Percentiles rank a stretch among this genome's conserved stretches.
phyloP scores from a whole-genome alignment of 2,888 invertebrate genomes.

The Acronicta leporina region DNA sequence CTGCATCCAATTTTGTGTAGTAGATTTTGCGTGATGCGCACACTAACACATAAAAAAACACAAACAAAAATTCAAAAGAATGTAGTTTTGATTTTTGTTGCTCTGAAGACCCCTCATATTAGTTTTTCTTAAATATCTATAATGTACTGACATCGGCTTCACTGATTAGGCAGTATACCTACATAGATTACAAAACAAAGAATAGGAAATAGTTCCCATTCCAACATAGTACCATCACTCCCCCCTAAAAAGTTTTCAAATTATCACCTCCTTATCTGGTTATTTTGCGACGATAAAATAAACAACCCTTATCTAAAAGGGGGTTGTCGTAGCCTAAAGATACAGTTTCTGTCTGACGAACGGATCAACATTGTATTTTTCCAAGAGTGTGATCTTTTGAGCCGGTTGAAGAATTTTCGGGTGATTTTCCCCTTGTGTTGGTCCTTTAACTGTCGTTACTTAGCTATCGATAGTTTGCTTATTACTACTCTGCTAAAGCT shows the following conservation, averaged over 20 bases:
- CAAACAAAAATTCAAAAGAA: too few relatives aligned
- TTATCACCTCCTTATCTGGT: conserved; percentile 38
- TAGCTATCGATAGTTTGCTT: too few relatives aligned
- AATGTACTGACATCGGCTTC: too few relatives aligned
- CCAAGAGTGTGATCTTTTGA: not conserved
- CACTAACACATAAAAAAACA: too few relatives aligned
- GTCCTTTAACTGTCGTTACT: not conserved
- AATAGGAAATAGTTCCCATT: conserved; percentile 9
- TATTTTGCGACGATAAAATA: conserved; percentile 46
- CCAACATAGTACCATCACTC: conserved; percentile 24
- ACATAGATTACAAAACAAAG: conserved; percentile 17
- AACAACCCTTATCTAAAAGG: conserved; percentile 38
- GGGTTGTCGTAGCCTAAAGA: conserved; percentile 7
- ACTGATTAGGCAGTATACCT: too few relatives aligned
- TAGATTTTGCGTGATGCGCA: too few relatives aligned
- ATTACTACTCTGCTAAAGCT: too few relatives aligned
- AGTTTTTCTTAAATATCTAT: too few relatives aligned
- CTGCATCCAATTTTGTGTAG: too few relatives aligned
- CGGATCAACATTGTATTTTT: conserved; percentile 5
- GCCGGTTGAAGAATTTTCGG: not conserved
- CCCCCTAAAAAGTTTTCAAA: conserved; percentile 17
- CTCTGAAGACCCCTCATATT: too few relatives aligned
- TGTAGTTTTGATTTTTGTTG: too few relatives aligned
- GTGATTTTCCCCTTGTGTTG: not conserved
- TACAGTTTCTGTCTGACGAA: conserved; percentile 3